A percentile compares a stretch with the other conserved stretches of the same genome.
Conservation (phyloP, 2,888 invertebrate species). For the Crematogaster levior region DNA sequence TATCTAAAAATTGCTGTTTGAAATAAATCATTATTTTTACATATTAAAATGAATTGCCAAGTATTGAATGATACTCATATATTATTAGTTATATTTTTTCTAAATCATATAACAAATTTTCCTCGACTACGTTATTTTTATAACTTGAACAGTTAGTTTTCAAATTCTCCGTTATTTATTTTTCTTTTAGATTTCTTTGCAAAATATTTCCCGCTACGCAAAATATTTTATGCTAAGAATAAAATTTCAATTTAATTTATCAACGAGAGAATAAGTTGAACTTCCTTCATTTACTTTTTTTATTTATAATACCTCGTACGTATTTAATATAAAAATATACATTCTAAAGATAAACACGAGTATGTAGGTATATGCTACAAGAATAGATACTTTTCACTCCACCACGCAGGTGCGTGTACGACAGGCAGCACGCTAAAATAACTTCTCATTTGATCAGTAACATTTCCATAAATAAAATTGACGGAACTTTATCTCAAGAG, state of each 20-base stretch:
- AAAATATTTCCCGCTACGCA: not conserved
- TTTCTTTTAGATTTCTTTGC: not conserved
- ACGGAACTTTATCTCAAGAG: conserved; percentile 30
- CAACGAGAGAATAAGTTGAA: not conserved
- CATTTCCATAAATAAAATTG: conserved; percentile 27
- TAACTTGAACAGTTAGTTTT: not conserved
- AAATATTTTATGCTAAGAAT: not conserved
- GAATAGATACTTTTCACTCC: not conserved
- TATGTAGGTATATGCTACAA: too few species aligned
- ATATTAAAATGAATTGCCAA: not conserved
- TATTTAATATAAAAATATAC: not conserved
- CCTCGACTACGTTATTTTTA: not conserved
- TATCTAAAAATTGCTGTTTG: too few species aligned
- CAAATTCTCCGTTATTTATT: not conserved
- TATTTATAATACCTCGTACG: not conserved
- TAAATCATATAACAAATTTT: not conserved
- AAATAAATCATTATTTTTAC: not conserved
- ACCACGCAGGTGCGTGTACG: not conserved
- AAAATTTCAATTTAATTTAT: not conserved
- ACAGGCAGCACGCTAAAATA: not conserved
- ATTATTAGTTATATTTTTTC: too few species aligned
- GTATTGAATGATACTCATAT: too few species aligned
- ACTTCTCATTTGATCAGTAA: conserved; percentile 15
- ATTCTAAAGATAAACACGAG: conserved; percentile 1
- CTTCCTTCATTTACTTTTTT: not conserved